These are phyloP conservation scores for Listronotus oregonensis DNA, from an alignment of 1,140 invertebrate species.

Conservation along the genomic window DNA sequence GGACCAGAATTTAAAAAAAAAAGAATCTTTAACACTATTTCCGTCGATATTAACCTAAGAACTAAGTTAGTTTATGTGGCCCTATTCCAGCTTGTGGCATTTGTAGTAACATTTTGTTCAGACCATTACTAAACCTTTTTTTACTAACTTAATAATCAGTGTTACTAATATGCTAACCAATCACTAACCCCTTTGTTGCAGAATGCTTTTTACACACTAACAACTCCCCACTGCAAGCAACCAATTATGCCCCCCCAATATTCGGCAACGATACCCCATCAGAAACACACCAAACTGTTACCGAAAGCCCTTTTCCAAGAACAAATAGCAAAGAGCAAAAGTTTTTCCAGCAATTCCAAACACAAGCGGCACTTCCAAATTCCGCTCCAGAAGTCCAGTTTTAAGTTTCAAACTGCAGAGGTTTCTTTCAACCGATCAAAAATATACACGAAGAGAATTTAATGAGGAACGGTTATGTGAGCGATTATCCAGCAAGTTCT, in stretches of 20 bases:
- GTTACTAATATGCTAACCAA: constrained; percentile 10
- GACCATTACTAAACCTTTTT: too few relatives aligned
- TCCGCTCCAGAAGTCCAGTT: constrained; percentile 70
- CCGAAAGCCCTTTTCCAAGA: constrained; percentile 53
- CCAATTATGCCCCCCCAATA: constrained; percentile 49
- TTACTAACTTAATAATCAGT: too few relatives aligned
- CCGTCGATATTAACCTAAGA: too few relatives aligned
- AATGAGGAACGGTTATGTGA: constrained; percentile 58
- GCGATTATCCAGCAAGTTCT: constrained; percentile 50
- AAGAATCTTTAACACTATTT: too few relatives aligned
- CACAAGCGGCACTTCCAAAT: constrained; percentile 65
- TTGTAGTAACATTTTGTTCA: too few relatives aligned
- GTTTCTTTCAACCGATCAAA: constrained; percentile 67
- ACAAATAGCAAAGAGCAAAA: constrained; percentile 52
- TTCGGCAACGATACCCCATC: constrained; percentile 54
- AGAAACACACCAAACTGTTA: constrained; percentile 52
- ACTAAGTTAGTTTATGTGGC: too few relatives aligned
- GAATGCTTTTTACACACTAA: constrained; percentile 57
- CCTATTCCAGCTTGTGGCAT: too few relatives aligned
- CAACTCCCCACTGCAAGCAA: constrained; percentile 53
- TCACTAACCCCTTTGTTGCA: constrained; percentile 47
- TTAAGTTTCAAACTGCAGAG: constrained; percentile 69
- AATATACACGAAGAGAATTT: constrained; percentile 61
- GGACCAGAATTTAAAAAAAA: too few relatives aligned
- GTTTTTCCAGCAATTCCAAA: constrained; percentile 55